Conservation (phyloP, 2,888 invertebrate species). For the Ennomos fuscantarius region DNA sequence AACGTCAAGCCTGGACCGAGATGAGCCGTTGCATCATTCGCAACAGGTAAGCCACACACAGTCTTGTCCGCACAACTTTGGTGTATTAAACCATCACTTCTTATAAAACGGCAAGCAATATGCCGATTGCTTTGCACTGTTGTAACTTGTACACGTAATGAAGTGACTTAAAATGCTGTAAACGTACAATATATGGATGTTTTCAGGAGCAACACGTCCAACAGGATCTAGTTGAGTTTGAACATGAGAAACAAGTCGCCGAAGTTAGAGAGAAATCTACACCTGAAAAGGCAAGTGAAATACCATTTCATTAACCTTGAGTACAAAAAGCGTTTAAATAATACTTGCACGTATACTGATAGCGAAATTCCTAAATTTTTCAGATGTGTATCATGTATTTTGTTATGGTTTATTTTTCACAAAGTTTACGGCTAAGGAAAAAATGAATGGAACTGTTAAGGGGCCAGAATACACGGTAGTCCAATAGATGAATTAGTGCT, state of each 20-base stretch:
- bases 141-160: neutral
- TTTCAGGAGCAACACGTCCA: constrained; percentile 88
- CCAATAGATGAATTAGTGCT: too few relatives aligned
- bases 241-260: constrained; percentile 88
- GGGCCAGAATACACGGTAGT: too few relatives aligned
- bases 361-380: too few relatives aligned
- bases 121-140: neutral
- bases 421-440: too few relatives aligned
- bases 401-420: too few relatives aligned
- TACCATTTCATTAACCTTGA: constrained; percentile 2
- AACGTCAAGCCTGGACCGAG: constrained; percentile 94
- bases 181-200: constrained; percentile 2
- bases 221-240: constrained; percentile 90
- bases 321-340: neutral
- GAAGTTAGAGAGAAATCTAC: constrained; percentile 91
- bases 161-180: neutral
- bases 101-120: neutral
- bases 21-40: constrained; percentile 87
- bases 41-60: constrained; percentile 73
- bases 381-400: too few relatives aligned
- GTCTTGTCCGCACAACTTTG: neutral
- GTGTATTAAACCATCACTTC: neutral
- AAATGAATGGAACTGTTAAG: too few relatives aligned
- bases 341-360: too few relatives aligned
- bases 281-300: constrained; percentile 90